phyloP scores from a whole-genome alignment of 2,113 vertebrate genomes.

The Pteruthius melanotis region DNA sequence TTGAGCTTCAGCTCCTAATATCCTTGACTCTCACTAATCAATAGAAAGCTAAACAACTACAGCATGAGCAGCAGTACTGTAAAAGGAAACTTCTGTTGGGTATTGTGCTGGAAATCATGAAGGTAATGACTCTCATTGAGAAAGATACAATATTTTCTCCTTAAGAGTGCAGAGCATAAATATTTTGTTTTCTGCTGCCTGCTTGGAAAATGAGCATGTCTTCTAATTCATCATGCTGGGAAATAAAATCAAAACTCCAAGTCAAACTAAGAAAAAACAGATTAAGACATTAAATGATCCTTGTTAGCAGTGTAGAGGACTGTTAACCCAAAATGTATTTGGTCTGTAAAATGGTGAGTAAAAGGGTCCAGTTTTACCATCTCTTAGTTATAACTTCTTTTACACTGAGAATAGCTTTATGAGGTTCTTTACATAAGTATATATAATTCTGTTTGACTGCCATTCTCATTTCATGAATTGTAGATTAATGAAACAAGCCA shows the following conservation, averaged over 20 bases:
- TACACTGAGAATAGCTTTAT: background rate
- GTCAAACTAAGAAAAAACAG: background rate
- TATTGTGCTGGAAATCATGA: background rate
- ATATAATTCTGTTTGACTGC: background rate
- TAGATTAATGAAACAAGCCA: background rate
- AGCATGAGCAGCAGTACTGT: background rate
- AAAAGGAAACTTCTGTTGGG: background rate
- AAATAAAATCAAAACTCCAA: background rate
- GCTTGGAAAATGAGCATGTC: background rate
- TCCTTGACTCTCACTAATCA: conserved; percentile 26
- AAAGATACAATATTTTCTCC: background rate
- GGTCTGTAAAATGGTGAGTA: background rate
- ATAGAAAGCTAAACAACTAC: conserved; percentile 14
- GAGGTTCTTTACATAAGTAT: background rate
- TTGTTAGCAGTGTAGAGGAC: background rate
- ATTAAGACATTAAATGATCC: background rate
- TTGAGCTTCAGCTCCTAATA: background rate
- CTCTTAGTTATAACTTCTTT: background rate
- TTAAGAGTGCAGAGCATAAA: background rate
- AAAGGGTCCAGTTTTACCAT: background rate
- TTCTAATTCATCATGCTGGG: background rate
- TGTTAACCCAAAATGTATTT: background rate
- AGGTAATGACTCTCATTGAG: background rate
- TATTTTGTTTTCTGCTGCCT: background rate
- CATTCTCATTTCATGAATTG: conserved; percentile 12